A percentile compares a stretch with the other conserved stretches of the same genome.
Evolutionary conservation across 2,113 vertebrate species (phyloP).

Genomic region (Ameiurus melas): DNA sequence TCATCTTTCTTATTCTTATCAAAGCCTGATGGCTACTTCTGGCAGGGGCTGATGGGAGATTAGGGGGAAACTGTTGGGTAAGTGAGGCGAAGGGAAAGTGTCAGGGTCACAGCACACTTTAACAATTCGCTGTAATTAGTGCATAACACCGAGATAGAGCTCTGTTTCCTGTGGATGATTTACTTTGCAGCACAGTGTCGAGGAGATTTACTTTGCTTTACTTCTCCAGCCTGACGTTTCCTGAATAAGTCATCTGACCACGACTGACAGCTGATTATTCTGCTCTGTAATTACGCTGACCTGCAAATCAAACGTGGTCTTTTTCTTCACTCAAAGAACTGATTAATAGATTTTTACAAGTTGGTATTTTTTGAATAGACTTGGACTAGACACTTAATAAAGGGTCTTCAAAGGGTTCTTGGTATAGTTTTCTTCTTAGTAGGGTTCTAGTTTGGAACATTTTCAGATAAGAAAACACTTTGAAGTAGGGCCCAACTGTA

Average conservation of each 20-base stretch:
- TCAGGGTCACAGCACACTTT: conserved; percentile 57
- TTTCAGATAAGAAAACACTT: neutral
- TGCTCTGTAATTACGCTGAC: neutral
- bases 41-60: conserved; percentile 15
- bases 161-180: conserved; percentile 27
- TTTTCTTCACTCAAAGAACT: neutral
- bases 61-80: neutral
- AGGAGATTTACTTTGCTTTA: neutral
- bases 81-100: conserved; percentile 44
- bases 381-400: neutral
- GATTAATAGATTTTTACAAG: neutral
- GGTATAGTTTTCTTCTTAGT: neutral
- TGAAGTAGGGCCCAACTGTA: neutral
- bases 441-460: neutral
- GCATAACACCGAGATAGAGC: neutral
- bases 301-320: neutral
- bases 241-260: neutral
- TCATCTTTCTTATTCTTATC: conserved; percentile 21
- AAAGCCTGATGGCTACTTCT: neutral
- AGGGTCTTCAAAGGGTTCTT: neutral
- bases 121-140: conserved; percentile 9
- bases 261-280: conserved; percentile 2
- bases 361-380: neutral
- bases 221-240: neutral
- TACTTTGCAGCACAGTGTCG: conserved; percentile 43